Percentiles rank a stretch among this genome's conserved stretches.
Evolutionary conservation across 2,113 vertebrate genomes (phyloP).

Genomic region (Podiceps cristatus): DNA sequence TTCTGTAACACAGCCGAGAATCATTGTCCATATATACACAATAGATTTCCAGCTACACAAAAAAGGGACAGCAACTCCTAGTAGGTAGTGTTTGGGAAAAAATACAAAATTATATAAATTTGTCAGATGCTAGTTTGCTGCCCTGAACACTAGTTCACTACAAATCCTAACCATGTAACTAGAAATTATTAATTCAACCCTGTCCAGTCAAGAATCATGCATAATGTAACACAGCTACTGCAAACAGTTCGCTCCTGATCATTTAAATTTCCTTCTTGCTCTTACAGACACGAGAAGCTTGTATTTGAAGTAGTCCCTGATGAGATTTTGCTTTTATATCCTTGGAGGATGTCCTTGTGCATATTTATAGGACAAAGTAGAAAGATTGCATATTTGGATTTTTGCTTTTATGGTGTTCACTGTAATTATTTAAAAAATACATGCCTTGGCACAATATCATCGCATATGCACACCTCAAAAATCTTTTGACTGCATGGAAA

Average conservation of each 20-base stretch:
- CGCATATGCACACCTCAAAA: not conserved
- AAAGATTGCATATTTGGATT: not conserved
- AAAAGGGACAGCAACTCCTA: not conserved
- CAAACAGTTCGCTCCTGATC: not conserved
- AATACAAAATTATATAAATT: not conserved
- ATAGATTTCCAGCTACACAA: not conserved
- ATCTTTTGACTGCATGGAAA: not conserved
- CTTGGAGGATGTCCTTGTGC: constrained; percentile 20
- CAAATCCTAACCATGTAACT: not conserved
- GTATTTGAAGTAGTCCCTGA: constrained; percentile 47
- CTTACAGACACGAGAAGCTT: not conserved
- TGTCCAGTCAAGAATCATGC: constrained; percentile 35
- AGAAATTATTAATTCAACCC: constrained; percentile 47
- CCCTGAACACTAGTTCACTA: not conserved
- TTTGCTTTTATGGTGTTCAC: constrained; percentile 12
- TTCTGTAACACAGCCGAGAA: not conserved
- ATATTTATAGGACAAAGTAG: constrained; percentile 37
- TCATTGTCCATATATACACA: not conserved
- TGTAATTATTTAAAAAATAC: not conserved
- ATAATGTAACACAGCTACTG: constrained; percentile 58
- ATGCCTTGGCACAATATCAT: not conserved
- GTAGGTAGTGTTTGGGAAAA: not conserved
- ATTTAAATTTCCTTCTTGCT: constrained; percentile 49
- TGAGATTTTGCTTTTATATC: constrained; percentile 35
- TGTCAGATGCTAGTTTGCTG: not conserved